phyloP scores from a whole-genome alignment of 1,140 invertebrate species.

The Ceratina japonica region DNA sequence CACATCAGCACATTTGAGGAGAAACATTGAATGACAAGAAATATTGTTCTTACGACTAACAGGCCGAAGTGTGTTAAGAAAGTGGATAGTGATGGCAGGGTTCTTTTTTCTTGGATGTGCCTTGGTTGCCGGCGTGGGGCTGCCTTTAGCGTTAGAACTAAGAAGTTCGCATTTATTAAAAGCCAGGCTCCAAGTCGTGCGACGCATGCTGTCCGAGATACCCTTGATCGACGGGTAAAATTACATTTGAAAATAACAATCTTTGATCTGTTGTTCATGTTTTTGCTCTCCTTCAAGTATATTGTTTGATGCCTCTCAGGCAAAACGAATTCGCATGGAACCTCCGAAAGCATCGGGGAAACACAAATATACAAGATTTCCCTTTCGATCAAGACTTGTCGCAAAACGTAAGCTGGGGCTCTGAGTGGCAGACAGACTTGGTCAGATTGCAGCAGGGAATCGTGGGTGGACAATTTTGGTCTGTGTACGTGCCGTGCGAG shows the following conservation, averaged over 20 bases:
- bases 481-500: constrained; percentile 91
- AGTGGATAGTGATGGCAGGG: constrained; percentile 74
- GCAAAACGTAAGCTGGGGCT: constrained; percentile 74
- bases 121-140: constrained; percentile 77
- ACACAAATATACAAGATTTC: constrained; percentile 84
- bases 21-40: background rate
- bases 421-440: constrained; percentile 81
- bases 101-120: constrained; percentile 76
- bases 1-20: too few species aligned
- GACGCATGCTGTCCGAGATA: constrained; percentile 80
- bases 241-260: too few species aligned
- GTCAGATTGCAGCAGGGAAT: constrained; percentile 79
- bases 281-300: too few species aligned
- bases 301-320: constrained; percentile 46
- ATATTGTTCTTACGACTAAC: constrained; percentile 14
- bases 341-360: constrained; percentile 86
- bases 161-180: constrained; percentile 81
- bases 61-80: constrained; percentile 65
- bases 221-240: constrained; percentile 80
- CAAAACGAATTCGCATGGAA: constrained; percentile 94
- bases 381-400: constrained; percentile 85
- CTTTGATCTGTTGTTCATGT: too few species aligned
- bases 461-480: constrained; percentile 90
- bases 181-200: constrained; percentile 81
- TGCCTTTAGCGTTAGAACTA: constrained; percentile 81